Percentiles rank a stretch among this genome's conserved stretches.
phyloP scores from a whole-genome alignment of 2,888 invertebrate species.

The Pilophorus perplexus region DNA sequence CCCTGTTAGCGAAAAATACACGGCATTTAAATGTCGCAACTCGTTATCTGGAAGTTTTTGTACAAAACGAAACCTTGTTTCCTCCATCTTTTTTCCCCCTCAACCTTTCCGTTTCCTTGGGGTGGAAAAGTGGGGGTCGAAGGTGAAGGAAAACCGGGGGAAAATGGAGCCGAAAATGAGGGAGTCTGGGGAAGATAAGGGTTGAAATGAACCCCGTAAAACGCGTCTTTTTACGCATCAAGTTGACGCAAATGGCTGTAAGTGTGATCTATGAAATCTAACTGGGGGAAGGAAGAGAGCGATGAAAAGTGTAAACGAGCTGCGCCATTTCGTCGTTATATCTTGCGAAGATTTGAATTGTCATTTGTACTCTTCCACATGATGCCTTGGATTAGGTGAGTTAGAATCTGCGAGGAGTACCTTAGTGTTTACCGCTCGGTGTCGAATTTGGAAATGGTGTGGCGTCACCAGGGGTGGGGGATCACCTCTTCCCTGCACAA shows the following conservation, averaged over 20 bases:
- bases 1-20: slow-evolving; percentile 25
- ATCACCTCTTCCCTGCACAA: too few species aligned
- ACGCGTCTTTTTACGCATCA: slow-evolving; percentile 32
- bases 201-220: slow-evolving; percentile 13
- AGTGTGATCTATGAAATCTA: slow-evolving; percentile 34
- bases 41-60: slow-evolving; percentile 31
- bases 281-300: too few species aligned
- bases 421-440: too few species aligned
- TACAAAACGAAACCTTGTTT: slow-evolving; percentile 22
- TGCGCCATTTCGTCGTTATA: too few species aligned
- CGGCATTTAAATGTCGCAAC: slow-evolving; percentile 23
- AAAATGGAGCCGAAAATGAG: slow-evolving; percentile 38
- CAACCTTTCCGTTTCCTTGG: neutral
- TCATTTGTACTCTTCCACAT: too few species aligned
- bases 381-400: too few species aligned
- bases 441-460: too few species aligned
- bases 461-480: too few species aligned
- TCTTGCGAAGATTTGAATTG: too few species aligned
- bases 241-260: slow-evolving; percentile 33
- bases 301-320: too few species aligned
- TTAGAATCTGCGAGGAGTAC: too few species aligned
- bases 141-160: slow-evolving; percentile 16
- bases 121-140: neutral
- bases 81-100: slow-evolving; percentile 3
- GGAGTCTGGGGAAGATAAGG: slow-evolving; percentile 28